Evolutionary conservation across 2,113 vertebrate genomes (phyloP).

Genomic region (Python bivittatus): DNA sequence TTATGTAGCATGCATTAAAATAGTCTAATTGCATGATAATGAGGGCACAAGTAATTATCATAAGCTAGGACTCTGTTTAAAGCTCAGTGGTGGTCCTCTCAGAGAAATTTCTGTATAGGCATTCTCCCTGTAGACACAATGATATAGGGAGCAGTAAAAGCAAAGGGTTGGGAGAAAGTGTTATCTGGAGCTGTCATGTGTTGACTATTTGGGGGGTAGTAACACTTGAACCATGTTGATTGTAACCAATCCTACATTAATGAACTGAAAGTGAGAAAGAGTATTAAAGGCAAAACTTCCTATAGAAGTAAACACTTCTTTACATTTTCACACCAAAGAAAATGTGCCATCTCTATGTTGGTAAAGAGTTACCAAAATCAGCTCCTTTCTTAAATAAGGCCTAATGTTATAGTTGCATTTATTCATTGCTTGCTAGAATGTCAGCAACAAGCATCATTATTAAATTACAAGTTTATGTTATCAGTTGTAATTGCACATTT

Average conservation of each 20-base stretch:
- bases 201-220: not conserved
- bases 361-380: not conserved
- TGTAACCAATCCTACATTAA: not conserved
- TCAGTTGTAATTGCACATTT: not conserved
- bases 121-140: not conserved
- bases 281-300: not conserved
- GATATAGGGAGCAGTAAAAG: not conserved
- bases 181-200: not conserved
- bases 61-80: not conserved
- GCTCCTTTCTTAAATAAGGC: not conserved
- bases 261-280: not conserved
- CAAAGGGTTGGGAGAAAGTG: not conserved
- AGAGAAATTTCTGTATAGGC: not conserved
- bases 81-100: not conserved
- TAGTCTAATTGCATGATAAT: not conserved
- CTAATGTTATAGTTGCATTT: not conserved
- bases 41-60: not conserved
- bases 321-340: not conserved
- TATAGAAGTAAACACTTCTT: not conserved
- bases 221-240: not conserved
- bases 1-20: not conserved
- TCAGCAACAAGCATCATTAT: not conserved
- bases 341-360: not conserved
- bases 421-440: not conserved
- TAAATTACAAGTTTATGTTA: not conserved